Conservation (phyloP, 2,113 vertebrate species). For the Elephas maximus region DNA sequence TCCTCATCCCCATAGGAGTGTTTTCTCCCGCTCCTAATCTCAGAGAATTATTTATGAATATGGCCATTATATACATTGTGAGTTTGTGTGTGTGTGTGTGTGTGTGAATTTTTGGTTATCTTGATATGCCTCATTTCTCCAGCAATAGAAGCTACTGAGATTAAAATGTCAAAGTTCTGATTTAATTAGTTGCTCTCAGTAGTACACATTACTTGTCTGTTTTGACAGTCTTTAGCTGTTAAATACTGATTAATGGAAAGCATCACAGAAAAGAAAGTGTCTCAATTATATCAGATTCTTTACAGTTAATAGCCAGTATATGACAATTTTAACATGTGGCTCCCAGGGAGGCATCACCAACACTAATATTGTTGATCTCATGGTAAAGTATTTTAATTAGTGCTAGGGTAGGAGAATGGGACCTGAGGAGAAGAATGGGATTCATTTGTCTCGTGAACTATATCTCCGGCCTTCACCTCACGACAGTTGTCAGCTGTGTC, state of each 20-base stretch:
- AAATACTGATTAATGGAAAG: slow-evolving; percentile 50
- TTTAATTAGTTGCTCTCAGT: slow-evolving; percentile 62
- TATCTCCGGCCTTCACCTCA: neutral
- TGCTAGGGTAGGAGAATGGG: rapidly evolving
- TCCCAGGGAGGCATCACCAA: neutral
- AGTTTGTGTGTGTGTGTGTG: neutral
- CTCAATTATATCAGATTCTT: neutral
- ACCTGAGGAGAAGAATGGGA: no score
- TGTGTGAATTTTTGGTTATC: neutral
- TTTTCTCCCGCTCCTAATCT: neutral
- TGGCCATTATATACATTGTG: neutral
- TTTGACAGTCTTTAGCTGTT: slow-evolving; percentile 48
- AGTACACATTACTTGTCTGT: slow-evolving; percentile 42
- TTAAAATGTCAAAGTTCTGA: slow-evolving; percentile 71
- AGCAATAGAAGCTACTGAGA: slow-evolving; percentile 21
- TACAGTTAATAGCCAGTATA: neutral
- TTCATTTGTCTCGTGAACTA: rapidly evolving
- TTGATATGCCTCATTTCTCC: slow-evolving; percentile 66
- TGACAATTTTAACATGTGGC: neutral
- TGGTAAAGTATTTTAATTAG: rapidly evolving
- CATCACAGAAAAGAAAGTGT: neutral
- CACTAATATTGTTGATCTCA: rapidly evolving
- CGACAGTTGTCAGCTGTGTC: neutral
- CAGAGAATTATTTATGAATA: slow-evolving; percentile 4
- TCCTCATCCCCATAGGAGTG: neutral